Conservation (phyloP, 2,113 vertebrate species). For the Desmodus rotundus region DNA sequence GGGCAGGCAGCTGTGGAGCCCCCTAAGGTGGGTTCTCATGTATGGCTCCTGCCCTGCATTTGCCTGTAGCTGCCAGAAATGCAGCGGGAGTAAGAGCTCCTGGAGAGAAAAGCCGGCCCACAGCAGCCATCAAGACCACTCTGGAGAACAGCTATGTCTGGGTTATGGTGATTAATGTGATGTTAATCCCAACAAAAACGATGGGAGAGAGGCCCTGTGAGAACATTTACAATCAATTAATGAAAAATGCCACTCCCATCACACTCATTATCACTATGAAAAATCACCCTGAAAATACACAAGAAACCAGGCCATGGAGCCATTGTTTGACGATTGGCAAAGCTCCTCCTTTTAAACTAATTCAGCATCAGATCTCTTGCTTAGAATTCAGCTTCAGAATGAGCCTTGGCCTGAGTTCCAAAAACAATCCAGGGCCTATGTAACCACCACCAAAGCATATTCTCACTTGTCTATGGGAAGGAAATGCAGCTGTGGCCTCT, state of each 20-base stretch:
- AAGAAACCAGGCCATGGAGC: background rate
- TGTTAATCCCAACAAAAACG: conserved; percentile 38
- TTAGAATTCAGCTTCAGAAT: background rate
- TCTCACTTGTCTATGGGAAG: background rate
- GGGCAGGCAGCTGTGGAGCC: background rate
- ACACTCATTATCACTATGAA: conserved; percentile 50
- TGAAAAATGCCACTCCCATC: conserved; percentile 12
- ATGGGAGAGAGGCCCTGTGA: background rate
- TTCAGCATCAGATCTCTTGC: background rate
- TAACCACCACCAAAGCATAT: background rate
- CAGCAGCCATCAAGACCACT: background rate
- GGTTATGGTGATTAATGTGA: conserved; percentile 35
- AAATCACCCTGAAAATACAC: conserved; percentile 37
- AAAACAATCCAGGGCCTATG: background rate
- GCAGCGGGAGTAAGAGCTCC: background rate
- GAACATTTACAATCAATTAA: conserved; percentile 53
- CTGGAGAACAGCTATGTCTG: conserved; percentile 40
- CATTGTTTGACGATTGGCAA: background rate
- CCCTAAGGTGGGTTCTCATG: background rate
- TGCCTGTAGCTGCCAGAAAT: background rate
- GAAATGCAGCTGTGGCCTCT: background rate
- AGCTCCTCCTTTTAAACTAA: background rate
- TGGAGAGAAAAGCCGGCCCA: background rate
- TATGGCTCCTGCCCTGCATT: background rate
- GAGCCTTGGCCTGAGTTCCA: background rate